These are phyloP conservation scores for Atopsyche davidsoni DNA, from an alignment of 1,140 invertebrate species.

Conservation along the genomic window DNA sequence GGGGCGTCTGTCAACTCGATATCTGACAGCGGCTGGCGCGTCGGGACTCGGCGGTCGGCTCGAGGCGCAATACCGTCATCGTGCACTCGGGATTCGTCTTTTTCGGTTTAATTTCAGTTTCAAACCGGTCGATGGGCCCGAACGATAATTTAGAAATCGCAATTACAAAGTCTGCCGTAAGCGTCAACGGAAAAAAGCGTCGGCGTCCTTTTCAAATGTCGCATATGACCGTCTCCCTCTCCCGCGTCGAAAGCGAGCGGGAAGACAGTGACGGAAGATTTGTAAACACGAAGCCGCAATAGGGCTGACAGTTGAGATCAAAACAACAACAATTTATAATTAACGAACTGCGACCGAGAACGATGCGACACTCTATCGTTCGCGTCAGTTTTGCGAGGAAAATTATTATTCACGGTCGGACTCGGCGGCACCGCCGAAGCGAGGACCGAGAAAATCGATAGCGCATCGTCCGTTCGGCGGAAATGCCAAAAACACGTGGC, in stretches of 20 bases:
- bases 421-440: neutral
- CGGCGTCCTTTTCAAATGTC: slow-evolving; percentile 24
- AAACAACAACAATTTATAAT: slow-evolving; percentile 24
- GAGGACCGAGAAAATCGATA: slow-evolving; percentile 19
- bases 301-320: slow-evolving; percentile 23
- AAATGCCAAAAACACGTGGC: slow-evolving; percentile 15
- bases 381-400: no score
- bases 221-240: slow-evolving; percentile 18
- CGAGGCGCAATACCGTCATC: no score
- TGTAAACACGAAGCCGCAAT: slow-evolving; percentile 24
- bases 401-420: no score
- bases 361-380: no score
- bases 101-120: no score
- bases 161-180: no score
- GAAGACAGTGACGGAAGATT: slow-evolving; percentile 8
- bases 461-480: slow-evolving; percentile 2
- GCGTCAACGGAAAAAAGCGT: slow-evolving; percentile 15
- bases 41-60: no score
- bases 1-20: slow-evolving; percentile 23
- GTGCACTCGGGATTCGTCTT: no score
- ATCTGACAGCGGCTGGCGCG: slow-evolving; percentile 18
- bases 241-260: neutral
- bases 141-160: no score
- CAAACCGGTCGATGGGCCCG: no score
- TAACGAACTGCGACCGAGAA: no score